A percentile compares a stretch with the other conserved stretches of the same genome.
phyloP scores from a whole-genome alignment of 2,888 invertebrate genomes.

The Operophtera brumata region DNA sequence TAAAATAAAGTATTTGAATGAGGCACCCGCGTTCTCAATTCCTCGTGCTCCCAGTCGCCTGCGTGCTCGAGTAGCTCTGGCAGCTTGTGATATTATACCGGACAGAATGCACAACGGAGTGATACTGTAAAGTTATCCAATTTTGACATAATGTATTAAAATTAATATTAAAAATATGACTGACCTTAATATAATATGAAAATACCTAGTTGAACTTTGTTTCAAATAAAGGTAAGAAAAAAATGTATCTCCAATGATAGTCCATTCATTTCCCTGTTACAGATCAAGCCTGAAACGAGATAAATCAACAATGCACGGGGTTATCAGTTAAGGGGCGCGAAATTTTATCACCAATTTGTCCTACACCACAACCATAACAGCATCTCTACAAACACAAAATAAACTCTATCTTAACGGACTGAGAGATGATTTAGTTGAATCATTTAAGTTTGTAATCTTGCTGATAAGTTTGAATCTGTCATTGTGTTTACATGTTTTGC shows the following conservation, averaged over 20 bases:
- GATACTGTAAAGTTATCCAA: no score
- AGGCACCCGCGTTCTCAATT: no score
- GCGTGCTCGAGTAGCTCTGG: no score
- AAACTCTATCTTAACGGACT: neutral
- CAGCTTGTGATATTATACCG: no score
- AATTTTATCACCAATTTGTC: constrained; percentile 24
- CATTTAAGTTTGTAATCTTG: constrained; percentile 4
- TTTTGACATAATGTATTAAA: no score
- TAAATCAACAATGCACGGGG: constrained; percentile 19
- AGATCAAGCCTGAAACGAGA: constrained; percentile 5
- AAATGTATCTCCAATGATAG: neutral
- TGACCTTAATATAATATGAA: no score
- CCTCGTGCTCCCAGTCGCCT: no score
- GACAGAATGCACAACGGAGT: no score
- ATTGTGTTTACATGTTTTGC: neutral
- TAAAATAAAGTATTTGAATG: no score
- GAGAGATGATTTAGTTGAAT: neutral
- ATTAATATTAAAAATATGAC: no score
- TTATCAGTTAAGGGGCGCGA: constrained; percentile 25
- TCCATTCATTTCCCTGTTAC: constrained; percentile 3
- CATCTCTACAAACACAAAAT: neutral
- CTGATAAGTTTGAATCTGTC: constrained; percentile 1
- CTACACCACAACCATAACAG: neutral
- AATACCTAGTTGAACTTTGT: no score
- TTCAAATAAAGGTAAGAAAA: no score